Conservation (phyloP, 2,888 invertebrate genomes). For the Aphidoletes aphidimyza region DNA sequence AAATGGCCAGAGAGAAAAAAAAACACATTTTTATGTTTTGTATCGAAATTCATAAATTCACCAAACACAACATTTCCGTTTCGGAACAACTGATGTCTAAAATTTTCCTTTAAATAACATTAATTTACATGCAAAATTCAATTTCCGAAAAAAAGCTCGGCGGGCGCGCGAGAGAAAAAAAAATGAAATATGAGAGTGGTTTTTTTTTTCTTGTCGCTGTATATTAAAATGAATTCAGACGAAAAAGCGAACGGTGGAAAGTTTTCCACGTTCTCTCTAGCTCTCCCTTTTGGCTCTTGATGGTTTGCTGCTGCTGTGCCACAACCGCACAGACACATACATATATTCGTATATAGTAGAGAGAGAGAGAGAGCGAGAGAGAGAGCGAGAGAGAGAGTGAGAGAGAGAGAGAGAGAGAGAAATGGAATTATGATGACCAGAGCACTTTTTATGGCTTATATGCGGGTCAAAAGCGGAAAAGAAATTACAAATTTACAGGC, state of each 20-base stretch:
- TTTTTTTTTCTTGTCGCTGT: constrained; percentile 31
- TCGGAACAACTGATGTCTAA: constrained; percentile 31
- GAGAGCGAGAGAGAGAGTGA: neutral
- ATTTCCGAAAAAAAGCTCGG: constrained; percentile 24
- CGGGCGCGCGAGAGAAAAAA: neutral
- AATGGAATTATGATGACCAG: constrained; percentile 29
- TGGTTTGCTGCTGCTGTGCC: neutral
- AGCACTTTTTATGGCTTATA: constrained; percentile 31
- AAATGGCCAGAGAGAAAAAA: too few species aligned
- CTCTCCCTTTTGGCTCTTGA: neutral
- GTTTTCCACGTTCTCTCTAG: neutral
- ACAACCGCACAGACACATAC: too few species aligned
- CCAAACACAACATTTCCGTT: constrained; percentile 25
- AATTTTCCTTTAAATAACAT: constrained; percentile 49
- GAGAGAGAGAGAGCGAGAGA: neutral
- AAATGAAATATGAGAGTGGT: constrained; percentile 31
- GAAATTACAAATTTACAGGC: constrained; percentile 51
- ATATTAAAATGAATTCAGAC: constrained; percentile 45
- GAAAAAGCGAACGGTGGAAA: constrained; percentile 2
- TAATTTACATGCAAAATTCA: constrained; percentile 41
- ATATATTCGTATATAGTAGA: too few species aligned
- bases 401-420: neutral
- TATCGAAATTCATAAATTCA: constrained; percentile 2
- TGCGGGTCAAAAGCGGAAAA: constrained; percentile 41
- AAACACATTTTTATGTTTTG: neutral